Evolutionary conservation across 1,140 invertebrate species (phyloP), one percentile per base, ranked within the genome.

Genomic region (Augochlora pura): DNA sequence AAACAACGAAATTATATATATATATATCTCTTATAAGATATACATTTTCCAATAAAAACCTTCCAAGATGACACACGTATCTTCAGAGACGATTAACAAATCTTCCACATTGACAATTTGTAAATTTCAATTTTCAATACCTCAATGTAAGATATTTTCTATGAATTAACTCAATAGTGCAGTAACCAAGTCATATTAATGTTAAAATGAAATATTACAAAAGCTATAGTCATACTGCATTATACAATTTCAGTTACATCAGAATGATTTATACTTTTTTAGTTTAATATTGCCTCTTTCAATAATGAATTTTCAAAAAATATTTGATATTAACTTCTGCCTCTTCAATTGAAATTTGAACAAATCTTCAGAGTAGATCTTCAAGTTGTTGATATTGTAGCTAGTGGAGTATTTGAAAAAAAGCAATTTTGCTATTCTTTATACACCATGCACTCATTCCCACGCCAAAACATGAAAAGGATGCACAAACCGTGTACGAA

Each of bases 381-480:
- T 54, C 4, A 18, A 32, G 21, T 49, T 49, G 14, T 60, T 52
- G 2, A n/a, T 1, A 32, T 6, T 42, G 14, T 2, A 21, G 25
- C 10, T 38, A 57, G 66, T 42, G 25, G 66, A 57, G 25, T 14
- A 64, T 46, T 64, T 42, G 18, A 21, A 18, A 21, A 32, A 21
- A 32, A 54, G 12, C 18, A 25, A 25, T 3, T 12, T 12, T 0
- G 9, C 54, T 21, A 57, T 57, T 9, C 18, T 9, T 14, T 60
- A 63, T 54, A 39, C 49, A 63, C 6, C 54, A 74, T 74, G 54
- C 52, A 79, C 21, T 6, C 71, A 74, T 49, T 52, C 32, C 60
- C 63, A 49, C 32, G 66, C 23, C 49, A 64, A 46, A 42, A n/a
- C 18, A 23, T 23, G 8, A 60, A 16, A 39, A 60, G 39, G 46